Conservation (phyloP, 2,113 vertebrate genomes). For the Malurus elegans region DNA sequence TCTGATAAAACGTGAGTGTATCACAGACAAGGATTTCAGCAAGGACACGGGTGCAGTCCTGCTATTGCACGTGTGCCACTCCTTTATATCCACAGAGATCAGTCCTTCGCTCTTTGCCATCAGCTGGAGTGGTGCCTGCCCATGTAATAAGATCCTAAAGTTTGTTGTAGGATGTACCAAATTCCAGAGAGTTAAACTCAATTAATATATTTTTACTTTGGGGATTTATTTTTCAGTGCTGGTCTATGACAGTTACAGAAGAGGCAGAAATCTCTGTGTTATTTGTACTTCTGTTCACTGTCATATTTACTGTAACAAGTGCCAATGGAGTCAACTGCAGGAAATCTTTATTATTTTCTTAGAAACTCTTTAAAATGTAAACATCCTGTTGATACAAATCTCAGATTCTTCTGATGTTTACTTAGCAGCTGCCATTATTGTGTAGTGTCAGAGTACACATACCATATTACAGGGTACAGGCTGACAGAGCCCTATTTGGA, state of each 20-base stretch:
- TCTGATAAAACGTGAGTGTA: background rate
- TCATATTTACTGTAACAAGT: constrained; percentile 1
- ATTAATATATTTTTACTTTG: background rate
- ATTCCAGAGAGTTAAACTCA: background rate
- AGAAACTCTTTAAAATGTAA: constrained; percentile 63
- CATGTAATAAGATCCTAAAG: background rate
- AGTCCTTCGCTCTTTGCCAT: background rate
- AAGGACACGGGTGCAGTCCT: background rate
- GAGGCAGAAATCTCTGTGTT: background rate
- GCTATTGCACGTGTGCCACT: rapidly evolving
- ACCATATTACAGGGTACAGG: background rate
- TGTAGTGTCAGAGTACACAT: constrained; percentile 24
- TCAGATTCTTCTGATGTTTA: constrained; percentile 57
- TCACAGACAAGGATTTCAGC: background rate
- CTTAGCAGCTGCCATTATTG: constrained; percentile 53
- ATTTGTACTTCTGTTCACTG: constrained; percentile 24
- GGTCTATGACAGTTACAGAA: background rate
- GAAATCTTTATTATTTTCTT: constrained; percentile 71
- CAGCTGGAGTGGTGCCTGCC: background rate
- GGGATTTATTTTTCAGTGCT: background rate
- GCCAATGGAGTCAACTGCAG: constrained; percentile 38
- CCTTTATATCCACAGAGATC: background rate
- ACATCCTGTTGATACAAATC: constrained; percentile 70
- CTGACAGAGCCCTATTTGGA: background rate
- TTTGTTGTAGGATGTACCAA: background rate